Evolutionary conservation across 2,888 invertebrate genomes (phyloP).

Genomic region (Drosophila ezoana): DNA sequence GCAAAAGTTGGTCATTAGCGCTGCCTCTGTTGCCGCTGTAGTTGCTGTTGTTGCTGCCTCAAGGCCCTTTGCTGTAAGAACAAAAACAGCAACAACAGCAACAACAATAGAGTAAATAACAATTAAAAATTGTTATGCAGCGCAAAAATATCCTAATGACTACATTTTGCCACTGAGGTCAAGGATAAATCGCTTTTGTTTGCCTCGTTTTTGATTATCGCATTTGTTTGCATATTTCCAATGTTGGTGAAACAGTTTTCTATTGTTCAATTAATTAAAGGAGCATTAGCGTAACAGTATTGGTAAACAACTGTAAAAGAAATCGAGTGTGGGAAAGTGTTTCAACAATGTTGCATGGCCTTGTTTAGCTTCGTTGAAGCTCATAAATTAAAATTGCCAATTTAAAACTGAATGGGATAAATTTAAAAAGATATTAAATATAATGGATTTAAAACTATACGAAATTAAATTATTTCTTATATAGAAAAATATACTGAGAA

Average conservation of each 20-base stretch:
- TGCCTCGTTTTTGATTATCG: slow-evolving; percentile 23
- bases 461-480: no score
- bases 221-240: slow-evolving; percentile 61
- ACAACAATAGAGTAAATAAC: slow-evolving; percentile 63
- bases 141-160: slow-evolving; percentile 71
- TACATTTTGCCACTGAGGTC: slow-evolving; percentile 59
- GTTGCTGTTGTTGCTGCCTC: slow-evolving; percentile 35
- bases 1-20: slow-evolving; percentile 78
- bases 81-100: slow-evolving; percentile 11
- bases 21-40: slow-evolving; percentile 43
- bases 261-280: slow-evolving; percentile 26
- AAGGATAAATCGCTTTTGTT: slow-evolving; percentile 66
- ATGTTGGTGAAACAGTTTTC: slow-evolving; percentile 45
- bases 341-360: not conserved
- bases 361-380: not conserved
- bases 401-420: not conserved
- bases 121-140: slow-evolving; percentile 72
- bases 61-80: slow-evolving; percentile 22
- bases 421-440: not conserved
- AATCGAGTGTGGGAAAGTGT: not conserved
- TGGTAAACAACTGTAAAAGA: not conserved
- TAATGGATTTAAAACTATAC: no score
- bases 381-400: no score
- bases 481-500: no score
- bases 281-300: not conserved